Percentiles rank a stretch among this genome's conserved stretches.
Conservation (phyloP, 2,888 invertebrate genomes). For the Scotopteryx bipunctaria region DNA sequence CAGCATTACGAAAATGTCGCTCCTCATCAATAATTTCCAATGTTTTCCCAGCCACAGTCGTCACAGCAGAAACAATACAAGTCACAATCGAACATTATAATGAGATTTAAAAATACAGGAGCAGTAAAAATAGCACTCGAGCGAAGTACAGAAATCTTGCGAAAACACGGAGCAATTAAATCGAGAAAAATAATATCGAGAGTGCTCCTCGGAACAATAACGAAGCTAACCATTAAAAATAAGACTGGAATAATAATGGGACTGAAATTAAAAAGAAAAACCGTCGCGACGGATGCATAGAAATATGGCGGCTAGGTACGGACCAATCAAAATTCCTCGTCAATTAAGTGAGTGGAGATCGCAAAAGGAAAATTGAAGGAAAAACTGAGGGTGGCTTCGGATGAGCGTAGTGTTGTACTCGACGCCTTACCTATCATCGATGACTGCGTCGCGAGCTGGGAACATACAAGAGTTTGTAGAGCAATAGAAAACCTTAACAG, state of each 20-base stretch:
- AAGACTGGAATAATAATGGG: slow-evolving; percentile 79
- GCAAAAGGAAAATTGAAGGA: slow-evolving; percentile 82
- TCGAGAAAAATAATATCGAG: slow-evolving; percentile 72
- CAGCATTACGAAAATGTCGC: not conserved
- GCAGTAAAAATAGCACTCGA: slow-evolving; percentile 55
- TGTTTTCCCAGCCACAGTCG: slow-evolving; percentile 5
- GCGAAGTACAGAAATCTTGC: slow-evolving; percentile 49
- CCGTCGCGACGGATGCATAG: slow-evolving; percentile 74
- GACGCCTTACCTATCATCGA: not conserved
- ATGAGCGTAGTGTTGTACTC: slow-evolving; percentile 36
- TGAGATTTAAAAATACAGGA: slow-evolving; percentile 42
- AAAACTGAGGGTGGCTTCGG: slow-evolving; percentile 75
- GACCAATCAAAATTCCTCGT: slow-evolving; percentile 83
- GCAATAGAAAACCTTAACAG: no score
- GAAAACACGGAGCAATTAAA: slow-evolving; percentile 68
- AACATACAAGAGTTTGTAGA: no score
- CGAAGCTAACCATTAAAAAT: slow-evolving; percentile 80
- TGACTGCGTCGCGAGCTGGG: no score
- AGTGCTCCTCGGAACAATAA: slow-evolving; percentile 68
- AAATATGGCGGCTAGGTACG: slow-evolving; percentile 69
- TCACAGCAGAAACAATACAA: slow-evolving; percentile 31
- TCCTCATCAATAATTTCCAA: slow-evolving; percentile 11
- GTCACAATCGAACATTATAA: slow-evolving; percentile 51
- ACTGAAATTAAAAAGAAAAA: slow-evolving; percentile 62
- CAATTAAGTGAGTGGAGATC: slow-evolving; percentile 81